Evolutionary conservation across 2,888 invertebrate species (phyloP).

Genomic region (Gari tellinella): DNA sequence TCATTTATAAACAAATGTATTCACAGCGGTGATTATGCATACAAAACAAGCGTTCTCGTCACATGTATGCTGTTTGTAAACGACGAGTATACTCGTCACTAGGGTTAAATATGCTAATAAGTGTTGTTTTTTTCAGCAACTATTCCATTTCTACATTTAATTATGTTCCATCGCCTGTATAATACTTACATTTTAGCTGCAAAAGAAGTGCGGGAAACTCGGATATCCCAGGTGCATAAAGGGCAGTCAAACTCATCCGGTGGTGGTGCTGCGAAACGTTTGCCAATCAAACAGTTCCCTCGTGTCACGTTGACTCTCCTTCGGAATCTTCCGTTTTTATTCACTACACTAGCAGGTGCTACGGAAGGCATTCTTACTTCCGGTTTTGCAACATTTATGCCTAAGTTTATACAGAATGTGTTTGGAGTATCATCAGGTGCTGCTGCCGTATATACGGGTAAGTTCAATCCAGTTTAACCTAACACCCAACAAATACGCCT

Average conservation of each 20-base stretch:
- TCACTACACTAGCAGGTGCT: conserved; percentile 88
- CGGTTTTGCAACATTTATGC: conserved; percentile 90
- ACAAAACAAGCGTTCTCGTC: no score
- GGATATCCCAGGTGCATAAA: conserved; percentile 73
- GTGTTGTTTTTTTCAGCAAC: no score
- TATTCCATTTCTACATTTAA: no score
- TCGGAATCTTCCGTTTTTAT: conserved; percentile 85
- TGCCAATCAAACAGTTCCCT: conserved; percentile 56
- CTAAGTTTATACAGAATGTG: conserved; percentile 91
- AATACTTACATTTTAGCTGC: conserved; percentile 57
- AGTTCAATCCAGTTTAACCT: no score
- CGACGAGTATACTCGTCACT: no score
- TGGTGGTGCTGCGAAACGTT: conserved; percentile 39
- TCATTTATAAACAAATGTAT: no score
- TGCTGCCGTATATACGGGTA: conserved; percentile 89
- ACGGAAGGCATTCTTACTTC: conserved; percentile 83
- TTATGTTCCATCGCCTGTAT: no score
- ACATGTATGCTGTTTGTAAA: no score
- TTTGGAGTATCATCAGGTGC: conserved; percentile 88
- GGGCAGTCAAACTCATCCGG: conserved; percentile 34
- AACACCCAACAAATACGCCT: no score
- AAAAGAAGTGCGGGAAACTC: conserved; percentile 58
- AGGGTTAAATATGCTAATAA: no score
- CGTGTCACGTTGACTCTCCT: conserved; percentile 60
- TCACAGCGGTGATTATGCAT: no score